These are phyloP conservation scores for Liparis tanakae DNA, from an alignment of 2,797 vertebrate genomes.

Conservation along the genomic window DNA sequence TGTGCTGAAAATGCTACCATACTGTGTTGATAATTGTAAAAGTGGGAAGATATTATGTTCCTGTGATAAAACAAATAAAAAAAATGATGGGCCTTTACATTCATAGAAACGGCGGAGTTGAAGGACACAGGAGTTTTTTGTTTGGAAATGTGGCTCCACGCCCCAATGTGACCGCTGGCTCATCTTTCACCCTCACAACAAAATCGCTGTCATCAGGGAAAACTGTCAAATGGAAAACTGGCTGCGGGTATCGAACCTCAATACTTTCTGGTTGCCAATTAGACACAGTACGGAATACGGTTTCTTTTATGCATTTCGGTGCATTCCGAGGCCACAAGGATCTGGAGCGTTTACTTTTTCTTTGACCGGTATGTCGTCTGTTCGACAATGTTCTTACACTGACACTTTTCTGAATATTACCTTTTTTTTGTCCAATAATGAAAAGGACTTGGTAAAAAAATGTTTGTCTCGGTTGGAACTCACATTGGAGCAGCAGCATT, in stretches of 20 bases:
- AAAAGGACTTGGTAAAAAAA: not conserved
- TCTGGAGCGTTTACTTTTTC: not conserved
- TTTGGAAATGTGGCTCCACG: conserved; percentile 33
- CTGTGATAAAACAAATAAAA: not conserved
- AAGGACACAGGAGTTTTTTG: conserved; percentile 10
- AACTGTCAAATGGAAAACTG: not conserved
- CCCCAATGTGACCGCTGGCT: not conserved
- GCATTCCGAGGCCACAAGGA: not conserved
- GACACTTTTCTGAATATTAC: not conserved
- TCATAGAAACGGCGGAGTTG: not conserved
- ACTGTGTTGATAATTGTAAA: conserved; percentile 37
- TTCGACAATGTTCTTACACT: not conserved
- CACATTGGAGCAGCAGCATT: not conserved
- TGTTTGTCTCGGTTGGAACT: not conserved
- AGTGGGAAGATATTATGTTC: conserved; percentile 1
- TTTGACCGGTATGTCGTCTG: not conserved
- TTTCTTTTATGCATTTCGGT: not conserved
- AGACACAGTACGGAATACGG: not conserved
- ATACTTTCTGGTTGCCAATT: not conserved
- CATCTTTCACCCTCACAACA: conserved; percentile 14
- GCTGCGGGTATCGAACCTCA: not conserved
- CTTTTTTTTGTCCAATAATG: not conserved
- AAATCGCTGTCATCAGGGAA: not conserved
- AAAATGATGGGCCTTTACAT: not conserved
- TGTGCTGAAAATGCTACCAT: not conserved